A percentile compares a stretch with the other conserved stretches of the same genome.
Evolutionary conservation across 2,113 vertebrate species (phyloP).

Genomic region (Centrocercus urophasianus): DNA sequence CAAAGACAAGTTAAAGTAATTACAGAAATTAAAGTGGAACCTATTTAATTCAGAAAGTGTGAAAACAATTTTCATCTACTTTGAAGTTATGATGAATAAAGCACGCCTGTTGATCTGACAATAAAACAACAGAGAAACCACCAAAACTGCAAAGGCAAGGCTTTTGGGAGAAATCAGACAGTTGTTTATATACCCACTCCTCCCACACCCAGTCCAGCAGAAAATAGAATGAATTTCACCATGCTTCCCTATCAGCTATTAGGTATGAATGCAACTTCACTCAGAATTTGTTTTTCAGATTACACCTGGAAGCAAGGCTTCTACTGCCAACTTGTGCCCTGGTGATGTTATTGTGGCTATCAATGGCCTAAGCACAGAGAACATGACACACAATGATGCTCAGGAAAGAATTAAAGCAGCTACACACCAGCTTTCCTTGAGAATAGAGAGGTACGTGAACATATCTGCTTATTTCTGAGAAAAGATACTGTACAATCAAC

Average conservation of each 20-base stretch:
- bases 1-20: neutral
- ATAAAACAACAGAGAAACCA: neutral
- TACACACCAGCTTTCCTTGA: constrained; percentile 84
- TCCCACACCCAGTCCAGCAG: accelerated
- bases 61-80: neutral
- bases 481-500: neutral
- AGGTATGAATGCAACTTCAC: neutral
- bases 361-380: constrained; percentile 85
- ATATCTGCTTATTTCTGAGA: neutral
- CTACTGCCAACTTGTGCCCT: constrained; percentile 87
- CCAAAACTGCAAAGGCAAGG: neutral
- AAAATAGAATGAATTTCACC: neutral
- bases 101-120: neutral
- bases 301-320: constrained; percentile 94
- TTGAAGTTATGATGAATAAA: neutral
- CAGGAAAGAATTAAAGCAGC: constrained; percentile 95
- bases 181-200: neutral
- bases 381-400: constrained; percentile 94
- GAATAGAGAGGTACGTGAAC: constrained; percentile 88
- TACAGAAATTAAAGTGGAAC: neutral
- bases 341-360: constrained; percentile 95
- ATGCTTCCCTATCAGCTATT: neutral
- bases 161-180: neutral
- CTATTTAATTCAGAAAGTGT: neutral
- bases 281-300: constrained; percentile 79